Evolutionary conservation across 2,888 invertebrate genomes (phyloP), one percentile per base, ranked within the genome.

Genomic region (Alsophila aescularia): DNA sequence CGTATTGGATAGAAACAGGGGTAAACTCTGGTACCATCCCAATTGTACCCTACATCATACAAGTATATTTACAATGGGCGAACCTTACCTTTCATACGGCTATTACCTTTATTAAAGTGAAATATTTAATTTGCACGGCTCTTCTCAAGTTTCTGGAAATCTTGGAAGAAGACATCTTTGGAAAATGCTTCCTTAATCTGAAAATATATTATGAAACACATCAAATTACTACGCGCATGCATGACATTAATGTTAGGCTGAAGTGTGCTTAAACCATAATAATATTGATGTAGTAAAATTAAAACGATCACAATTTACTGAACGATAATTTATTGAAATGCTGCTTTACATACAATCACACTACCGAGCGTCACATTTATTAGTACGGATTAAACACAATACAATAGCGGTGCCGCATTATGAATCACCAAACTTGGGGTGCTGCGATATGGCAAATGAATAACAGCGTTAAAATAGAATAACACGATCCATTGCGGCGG

Each of bases 381-480:
- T 77, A 75, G 71, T 67, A 58, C 41, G 62, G 77, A 77, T 78
- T 76, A 75, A 76, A 70, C 68, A 77, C 78, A 81, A 79, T 79
- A 74, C 66, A 69, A 69, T 64, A 69, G 71, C 61, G 64, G 62
- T 75, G 44, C 37, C 52, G 60, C 75, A 78, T 85, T 84, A 79
- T 82, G 69, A 72, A 68, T 68, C 72, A 67, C 71, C 79, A 73
- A 76, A 79, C 78, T 68, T 72, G 72, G 77, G 84, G 77, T 75
- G 73, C 74, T 74, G 74, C 78, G 80, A 87, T 87, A 85, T 77
- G 75, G 83, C 82, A 85, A 87, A 86, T 89, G 88, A 90, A 90
- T 89, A 88, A 87, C 82, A 78, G 76, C 74, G 74, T 77, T 81
- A 77, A 81, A 86, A 89, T 83, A 83, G 83, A 87, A 88, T 84